These are phyloP conservation scores for Leptopilina drosophilae DNA, from an alignment of 2,888 invertebrate genomes.

Conservation along the genomic window DNA sequence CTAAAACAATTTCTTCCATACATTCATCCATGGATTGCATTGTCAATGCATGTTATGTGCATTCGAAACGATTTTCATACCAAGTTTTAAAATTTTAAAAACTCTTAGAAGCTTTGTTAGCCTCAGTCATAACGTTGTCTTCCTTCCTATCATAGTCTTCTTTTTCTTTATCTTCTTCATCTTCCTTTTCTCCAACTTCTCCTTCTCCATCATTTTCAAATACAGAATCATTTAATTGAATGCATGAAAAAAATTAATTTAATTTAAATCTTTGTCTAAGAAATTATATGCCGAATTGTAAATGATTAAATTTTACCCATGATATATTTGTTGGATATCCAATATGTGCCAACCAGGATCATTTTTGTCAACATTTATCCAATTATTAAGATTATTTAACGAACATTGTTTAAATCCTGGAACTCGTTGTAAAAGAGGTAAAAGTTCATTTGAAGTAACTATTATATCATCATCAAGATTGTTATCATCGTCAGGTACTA, in stretches of 20 bases:
- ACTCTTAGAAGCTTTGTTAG: neutral
- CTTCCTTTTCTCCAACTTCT: too few species aligned
- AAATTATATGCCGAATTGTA: neutral
- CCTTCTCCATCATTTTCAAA: neutral
- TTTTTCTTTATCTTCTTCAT: too few species aligned
- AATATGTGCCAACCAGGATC: neutral
- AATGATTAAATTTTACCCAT: too few species aligned
- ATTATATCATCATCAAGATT: neutral
- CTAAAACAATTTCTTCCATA: too few species aligned
- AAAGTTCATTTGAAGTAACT: neutral
- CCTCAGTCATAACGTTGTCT: neutral
- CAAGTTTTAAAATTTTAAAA: neutral
- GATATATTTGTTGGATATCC: neutral
- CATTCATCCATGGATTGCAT: too few species aligned
- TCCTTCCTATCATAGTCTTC: conserved; percentile 33
- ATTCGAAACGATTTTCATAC: neutral
- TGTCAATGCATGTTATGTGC: neutral
- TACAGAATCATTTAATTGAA: neutral
- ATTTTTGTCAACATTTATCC: neutral
- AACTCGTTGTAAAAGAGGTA: neutral
- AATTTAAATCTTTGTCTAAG: neutral
- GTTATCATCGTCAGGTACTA: neutral
- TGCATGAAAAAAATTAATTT: neutral
- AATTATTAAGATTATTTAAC: neutral
- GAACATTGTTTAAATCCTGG: neutral